phyloP scores from a whole-genome alignment of 2,888 invertebrate species.

The Ennomos quercinarius region DNA sequence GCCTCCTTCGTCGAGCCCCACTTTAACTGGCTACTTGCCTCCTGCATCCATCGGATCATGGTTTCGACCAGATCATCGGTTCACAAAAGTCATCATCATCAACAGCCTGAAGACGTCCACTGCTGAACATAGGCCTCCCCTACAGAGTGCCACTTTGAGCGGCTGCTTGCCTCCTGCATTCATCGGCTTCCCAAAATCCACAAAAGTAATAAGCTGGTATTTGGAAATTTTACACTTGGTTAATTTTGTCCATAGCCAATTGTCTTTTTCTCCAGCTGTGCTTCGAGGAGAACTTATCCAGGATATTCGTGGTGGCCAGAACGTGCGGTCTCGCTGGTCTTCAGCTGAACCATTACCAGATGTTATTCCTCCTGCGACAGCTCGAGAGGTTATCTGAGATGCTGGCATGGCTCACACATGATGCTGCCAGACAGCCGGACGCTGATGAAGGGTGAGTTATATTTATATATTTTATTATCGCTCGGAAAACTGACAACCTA shows the following conservation, averaged over 20 bases:
- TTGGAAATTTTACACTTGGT: too few relatives aligned
- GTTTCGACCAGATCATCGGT: too few relatives aligned
- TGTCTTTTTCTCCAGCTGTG: constrained; percentile 56
- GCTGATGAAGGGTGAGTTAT: constrained; percentile 66
- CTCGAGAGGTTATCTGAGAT: constrained; percentile 93
- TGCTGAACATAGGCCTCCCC: too few relatives aligned
- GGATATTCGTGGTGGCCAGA: constrained; percentile 92
- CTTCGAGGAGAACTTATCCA: constrained; percentile 83
- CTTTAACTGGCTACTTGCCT: too few relatives aligned
- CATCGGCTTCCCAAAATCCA: background rate
- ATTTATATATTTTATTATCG: too few relatives aligned
- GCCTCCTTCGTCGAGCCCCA: too few relatives aligned
- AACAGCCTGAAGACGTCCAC: too few relatives aligned
- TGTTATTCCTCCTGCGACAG: constrained; percentile 93
- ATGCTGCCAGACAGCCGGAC: constrained; percentile 88
- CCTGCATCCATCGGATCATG: too few relatives aligned
- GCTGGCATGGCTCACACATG: constrained; percentile 91
- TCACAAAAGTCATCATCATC: too few relatives aligned
- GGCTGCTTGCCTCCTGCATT: background rate
- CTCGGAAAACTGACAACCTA: too few relatives aligned
- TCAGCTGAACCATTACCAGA: constrained; percentile 97
- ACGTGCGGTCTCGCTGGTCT: constrained; percentile 94
- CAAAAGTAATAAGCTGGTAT: too few relatives aligned
- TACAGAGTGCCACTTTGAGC: too few relatives aligned
- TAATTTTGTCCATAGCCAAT: background rate